phyloP scores from a whole-genome alignment of 2,797 vertebrate species.

The Crocidura indochinensis region DNA sequence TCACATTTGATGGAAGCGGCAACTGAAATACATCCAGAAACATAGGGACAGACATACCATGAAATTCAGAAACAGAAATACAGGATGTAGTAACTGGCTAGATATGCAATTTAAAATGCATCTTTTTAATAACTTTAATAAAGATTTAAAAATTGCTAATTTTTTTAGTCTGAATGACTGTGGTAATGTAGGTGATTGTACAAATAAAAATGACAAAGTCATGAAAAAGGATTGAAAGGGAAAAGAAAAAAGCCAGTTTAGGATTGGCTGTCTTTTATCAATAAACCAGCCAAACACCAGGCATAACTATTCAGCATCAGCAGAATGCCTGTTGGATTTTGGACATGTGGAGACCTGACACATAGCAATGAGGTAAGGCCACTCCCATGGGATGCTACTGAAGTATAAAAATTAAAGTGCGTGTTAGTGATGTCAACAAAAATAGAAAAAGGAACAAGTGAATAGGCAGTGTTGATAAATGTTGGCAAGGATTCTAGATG shows the following conservation, averaged over 20 bases:
- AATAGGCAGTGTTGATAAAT: conserved; percentile 9
- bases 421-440: not conserved
- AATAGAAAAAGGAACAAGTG: not conserved
- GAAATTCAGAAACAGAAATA: conserved; percentile 47
- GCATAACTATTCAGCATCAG: not conserved
- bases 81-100: conserved; percentile 49
- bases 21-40: not conserved
- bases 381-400: not conserved
- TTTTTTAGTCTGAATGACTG: not conserved
- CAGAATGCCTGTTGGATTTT: too few species aligned
- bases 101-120: too few species aligned
- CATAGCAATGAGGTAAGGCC: not conserved
- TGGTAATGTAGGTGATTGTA: not conserved
- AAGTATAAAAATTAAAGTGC: not conserved
- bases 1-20: not conserved
- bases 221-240: not conserved
- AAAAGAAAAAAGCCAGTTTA: not conserved
- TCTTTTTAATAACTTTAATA: too few species aligned
- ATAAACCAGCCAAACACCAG: not conserved
- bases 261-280: not conserved
- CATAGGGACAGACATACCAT: not conserved
- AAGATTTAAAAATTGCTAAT: not conserved
- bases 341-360: not conserved
- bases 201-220: not conserved
- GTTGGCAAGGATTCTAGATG: conserved; percentile 1